phyloP scores from a whole-genome alignment of 2,113 vertebrate genomes.

The Hypocryptadius cinnamomeus region DNA sequence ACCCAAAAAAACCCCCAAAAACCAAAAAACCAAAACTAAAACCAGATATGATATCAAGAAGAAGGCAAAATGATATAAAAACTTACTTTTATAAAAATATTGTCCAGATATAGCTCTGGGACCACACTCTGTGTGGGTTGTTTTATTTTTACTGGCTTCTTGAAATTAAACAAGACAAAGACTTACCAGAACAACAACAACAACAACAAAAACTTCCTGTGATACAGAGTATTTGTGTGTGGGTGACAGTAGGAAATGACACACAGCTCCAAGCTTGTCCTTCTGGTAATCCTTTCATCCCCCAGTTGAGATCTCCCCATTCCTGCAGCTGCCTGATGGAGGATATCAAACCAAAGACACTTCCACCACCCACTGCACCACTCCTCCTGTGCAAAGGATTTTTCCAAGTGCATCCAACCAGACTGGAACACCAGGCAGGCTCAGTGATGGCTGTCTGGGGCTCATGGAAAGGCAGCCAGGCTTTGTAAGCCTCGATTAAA shows the following conservation, averaged over 20 bases:
- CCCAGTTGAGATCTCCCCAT: not conserved
- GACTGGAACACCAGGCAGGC: accelerated
- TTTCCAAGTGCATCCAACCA: not conserved
- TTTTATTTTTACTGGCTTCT: not conserved
- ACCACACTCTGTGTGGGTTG: not conserved
- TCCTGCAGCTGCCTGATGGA: not conserved
- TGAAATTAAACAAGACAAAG: not conserved
- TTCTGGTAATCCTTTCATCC: not conserved
- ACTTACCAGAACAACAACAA: not conserved
- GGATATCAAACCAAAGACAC: not conserved
- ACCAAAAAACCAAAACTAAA: not conserved
- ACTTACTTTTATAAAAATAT: not conserved
- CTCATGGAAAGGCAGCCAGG: not conserved
- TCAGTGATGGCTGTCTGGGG: accelerated
- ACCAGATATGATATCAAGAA: not conserved
- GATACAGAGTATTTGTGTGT: not conserved
- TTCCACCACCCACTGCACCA: not conserved
- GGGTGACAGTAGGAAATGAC: not conserved
- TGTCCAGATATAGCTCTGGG: not conserved
- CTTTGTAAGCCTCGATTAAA: not conserved
- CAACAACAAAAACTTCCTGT: accelerated
- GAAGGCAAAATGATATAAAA: not conserved
- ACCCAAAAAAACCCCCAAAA: not conserved
- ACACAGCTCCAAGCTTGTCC: not conserved
- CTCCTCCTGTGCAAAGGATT: not conserved